Base-by-base conservation (phyloP, 2,888 invertebrate genomes). In the Pterostichus niger region DNA sequence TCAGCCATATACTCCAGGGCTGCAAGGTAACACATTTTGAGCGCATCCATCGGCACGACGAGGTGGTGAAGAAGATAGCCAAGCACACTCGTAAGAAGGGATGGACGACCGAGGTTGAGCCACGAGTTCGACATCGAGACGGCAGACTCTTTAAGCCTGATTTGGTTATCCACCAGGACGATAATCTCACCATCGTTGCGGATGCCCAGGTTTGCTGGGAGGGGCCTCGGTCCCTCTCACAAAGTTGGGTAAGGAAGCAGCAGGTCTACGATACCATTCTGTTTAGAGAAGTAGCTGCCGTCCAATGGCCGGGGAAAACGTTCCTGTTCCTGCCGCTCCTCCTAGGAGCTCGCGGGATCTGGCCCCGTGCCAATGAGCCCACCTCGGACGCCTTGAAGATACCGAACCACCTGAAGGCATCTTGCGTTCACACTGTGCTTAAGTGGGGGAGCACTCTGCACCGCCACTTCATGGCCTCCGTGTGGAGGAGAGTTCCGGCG, bases 1-100 rank as follows among this genome's bases (percentile, higher is more conserved):
- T 86, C 0, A 84, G 85, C 6, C 86, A 87, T 64, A 85, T 87
- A 1, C 84, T 86, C 0, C 86, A 87, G 52, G 83, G 79, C 0
- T 87, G 87, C 82, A 85, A 84, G 1, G 59, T 84, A 0, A 83
- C 84, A 0, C 86, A 87, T 35, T 84, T 83, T 46, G 71, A 83
- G 35, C 33, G 85, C 4, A 85, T 85, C 5, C 15, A 73, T 5
- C 71, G 85, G 7, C 85, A 86, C 77, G 81, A 86, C 13, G 78
- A 78, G 40, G 17, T 78, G 10, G 59, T 78, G 6, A 11, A 0
- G 6, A 78, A 59, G 15, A 44, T 78, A 2, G 15, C 40, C 11
- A 78, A 54, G n/a, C 31, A 40, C 24, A 17, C 40, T n/a, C 9
- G 59, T 1, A 13, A 10, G 10, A 35, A 40, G 2, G 59, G 17